Base-by-base conservation (phyloP, 2,888 invertebrate genomes). In the Oscheius sp. region DNA sequence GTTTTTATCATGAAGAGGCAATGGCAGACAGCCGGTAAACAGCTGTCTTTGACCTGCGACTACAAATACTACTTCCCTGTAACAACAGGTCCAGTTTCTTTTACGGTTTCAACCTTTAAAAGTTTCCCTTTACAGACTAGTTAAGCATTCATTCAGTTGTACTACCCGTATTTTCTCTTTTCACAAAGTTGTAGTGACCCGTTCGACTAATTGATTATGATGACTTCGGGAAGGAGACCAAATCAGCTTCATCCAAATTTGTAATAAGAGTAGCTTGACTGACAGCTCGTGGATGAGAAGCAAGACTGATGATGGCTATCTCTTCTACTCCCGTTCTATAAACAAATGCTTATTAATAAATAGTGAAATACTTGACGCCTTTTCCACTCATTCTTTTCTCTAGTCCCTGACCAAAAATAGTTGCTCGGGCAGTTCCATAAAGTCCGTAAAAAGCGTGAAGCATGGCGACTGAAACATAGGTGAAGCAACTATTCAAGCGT, bases 251-350 rank as follows among this genome's bases (percentile, higher is more conserved):
- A 30, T 67, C 67, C 2, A 67, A 24, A 26, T 57, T 67, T 32
- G 67, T 67, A 33, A 67, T 22, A 17, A 67, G 50, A 17, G 67
- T 67, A 12, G 59, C 57, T 33, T 67, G 67, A 59, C 67, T 67
- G 36, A 38, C 45, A 26, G 47, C 32, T 20, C 45, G 26, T 9
- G 38, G 67, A 9, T 32, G 20, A 17, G 20, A 44, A 2, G 45
- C 59, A 17, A 67, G 49, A 44, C 45, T 67, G 17, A 59, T 50
- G 30, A 67, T 51, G 14, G 67, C 59, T 6, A 67, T 67, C 38
- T 67, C 67, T 38, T 67, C 67, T 4, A 67, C 30, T 24, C 57
- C 41, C 36, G 17, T 9, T 57, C 67, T 67, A 33, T 17, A 63
- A 50, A 22, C 14, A 22, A 44, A 28, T 41, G 1, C 17, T 30